Base-by-base conservation (phyloP, 2,888 invertebrate genomes). In the Tiphia femorata region DNA sequence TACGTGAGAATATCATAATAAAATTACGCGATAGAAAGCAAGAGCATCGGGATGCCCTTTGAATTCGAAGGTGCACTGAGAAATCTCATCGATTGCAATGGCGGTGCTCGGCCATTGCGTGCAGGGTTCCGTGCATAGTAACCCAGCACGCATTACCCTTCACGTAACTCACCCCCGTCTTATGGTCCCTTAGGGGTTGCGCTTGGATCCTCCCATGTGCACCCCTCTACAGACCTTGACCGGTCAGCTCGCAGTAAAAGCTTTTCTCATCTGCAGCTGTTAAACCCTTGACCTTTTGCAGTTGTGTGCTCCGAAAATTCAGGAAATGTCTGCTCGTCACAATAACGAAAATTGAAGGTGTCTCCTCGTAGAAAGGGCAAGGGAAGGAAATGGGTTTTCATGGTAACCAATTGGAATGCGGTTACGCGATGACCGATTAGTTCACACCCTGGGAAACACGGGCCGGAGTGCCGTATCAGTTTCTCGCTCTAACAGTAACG, bases 231-330 rank as follows among this genome's bases (percentile, higher is more conserved):
- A 37, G 48, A 59, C 48, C 52, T 60, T 66, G 70, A 67, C 64
- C 64, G 67, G 70, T 65, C 66, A 72, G 58, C 49, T 49, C 25
- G 30, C 41, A 37, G 64, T 58, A 52, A 65, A 69, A 62, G 55
- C 59, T 63, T 61, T 51, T 58, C 48, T 33, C 49, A 54, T 33
- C 21, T 44, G 73, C 78, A 78, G 78, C 78, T 78, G 78, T 70
- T 68, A 67, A 75, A 78, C 76, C 75, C 73, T 75, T 78, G 78
- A 78, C 77, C 78, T 73, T n/a, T 60, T 17, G 30, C 54, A 47
- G 63, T 64, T 64, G 60, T 64, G 55, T 49, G 47, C 40, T 58
- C 44, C 53, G 37, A 40, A 58, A 49, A 41, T 38, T 62, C 67
- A 64, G 58, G 73, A 69, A 56, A 49, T 42, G 58, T 46, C 47